Percentiles rank a stretch among this genome's conserved stretches.
phyloP scores from a whole-genome alignment of 1,140 invertebrate genomes.

The Drosophila sturtevanti region DNA sequence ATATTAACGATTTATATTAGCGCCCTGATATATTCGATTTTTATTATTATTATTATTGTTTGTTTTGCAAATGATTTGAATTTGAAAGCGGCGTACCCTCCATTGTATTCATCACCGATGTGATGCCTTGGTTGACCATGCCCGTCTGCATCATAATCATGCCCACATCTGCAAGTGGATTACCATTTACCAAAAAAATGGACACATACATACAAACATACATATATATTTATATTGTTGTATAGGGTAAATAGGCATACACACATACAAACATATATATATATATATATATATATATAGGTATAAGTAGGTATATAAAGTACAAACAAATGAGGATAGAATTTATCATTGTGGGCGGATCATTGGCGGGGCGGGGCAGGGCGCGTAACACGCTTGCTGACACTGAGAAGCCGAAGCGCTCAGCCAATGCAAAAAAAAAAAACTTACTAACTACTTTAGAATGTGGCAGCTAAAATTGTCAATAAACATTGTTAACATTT shows the following conservation, averaged over 20 bases:
- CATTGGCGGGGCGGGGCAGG: neutral
- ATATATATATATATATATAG: conserved; percentile 2
- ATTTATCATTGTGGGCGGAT: neutral
- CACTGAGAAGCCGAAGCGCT: conserved; percentile 9
- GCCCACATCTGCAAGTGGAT: conserved; percentile 92
- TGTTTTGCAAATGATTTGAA: conserved; percentile 30
- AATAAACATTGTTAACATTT: conserved; percentile 33
- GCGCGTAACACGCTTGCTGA: neutral
- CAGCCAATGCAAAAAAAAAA: conserved; percentile 64
- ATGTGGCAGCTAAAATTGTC: conserved; percentile 60
- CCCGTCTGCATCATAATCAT: conserved; percentile 97
- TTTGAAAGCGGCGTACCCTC: conserved; percentile 87
- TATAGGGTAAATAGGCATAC: neutral
- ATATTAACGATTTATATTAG: conserved; percentile 34
- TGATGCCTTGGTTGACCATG: conserved; percentile 93
- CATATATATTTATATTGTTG: conserved; percentile 10
- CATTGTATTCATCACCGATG: conserved; percentile 89
- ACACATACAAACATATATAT: conserved; percentile 42
- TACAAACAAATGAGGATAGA: neutral
- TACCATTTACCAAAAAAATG: conserved; percentile 55
- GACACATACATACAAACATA: conserved; percentile 48
- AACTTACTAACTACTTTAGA: conserved; percentile 79
- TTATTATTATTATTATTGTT: no score
- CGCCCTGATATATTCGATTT: conserved; percentile 8
- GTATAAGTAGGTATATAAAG: conserved; percentile 2